These are phyloP conservation scores for Eupleurogrammus muticus DNA, from an alignment of 2,797 vertebrate species.

Conservation along the genomic window DNA sequence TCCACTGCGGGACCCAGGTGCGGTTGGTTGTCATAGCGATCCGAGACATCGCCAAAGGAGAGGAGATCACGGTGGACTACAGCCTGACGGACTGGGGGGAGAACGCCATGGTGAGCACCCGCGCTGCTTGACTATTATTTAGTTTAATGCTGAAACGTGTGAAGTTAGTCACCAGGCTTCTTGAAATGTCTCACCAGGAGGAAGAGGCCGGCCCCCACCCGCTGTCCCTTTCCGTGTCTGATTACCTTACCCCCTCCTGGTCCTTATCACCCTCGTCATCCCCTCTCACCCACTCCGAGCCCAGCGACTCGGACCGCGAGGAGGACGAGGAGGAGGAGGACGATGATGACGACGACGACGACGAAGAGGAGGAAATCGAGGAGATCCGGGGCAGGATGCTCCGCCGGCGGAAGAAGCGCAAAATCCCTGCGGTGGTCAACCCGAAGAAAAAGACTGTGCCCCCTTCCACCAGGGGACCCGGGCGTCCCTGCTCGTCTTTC, in stretches of 20 bases:
- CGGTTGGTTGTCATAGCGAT: slow-evolving; percentile 87
- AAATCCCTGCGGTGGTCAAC: slow-evolving; percentile 55
- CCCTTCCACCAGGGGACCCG: slow-evolving; percentile 64
- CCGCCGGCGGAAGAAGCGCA: slow-evolving; percentile 84
- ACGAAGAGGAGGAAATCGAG: slow-evolving; percentile 84
- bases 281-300: slow-evolving; percentile 85
- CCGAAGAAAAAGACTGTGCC: slow-evolving; percentile 76
- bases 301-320: slow-evolving; percentile 86
- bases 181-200: slow-evolving; percentile 70
- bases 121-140: background rate
- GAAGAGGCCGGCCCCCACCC: slow-evolving; percentile 84
- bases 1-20: slow-evolving; percentile 87
- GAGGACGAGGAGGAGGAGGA: slow-evolving; percentile 87
- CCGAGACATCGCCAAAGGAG: slow-evolving; percentile 86
- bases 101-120: slow-evolving; percentile 80
- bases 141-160: background rate
- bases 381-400: slow-evolving; percentile 85
- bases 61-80: slow-evolving; percentile 89
- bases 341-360: slow-evolving; percentile 81
- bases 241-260: slow-evolving; percentile 89
- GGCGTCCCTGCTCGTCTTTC: slow-evolving; percentile 78
- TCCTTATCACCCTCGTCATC: slow-evolving; percentile 87
- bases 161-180: background rate
- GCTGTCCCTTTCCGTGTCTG: slow-evolving; percentile 84
- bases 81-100: slow-evolving; percentile 88